Conservation (phyloP, 2,113 vertebrate genomes). For the Sitta europaea region DNA sequence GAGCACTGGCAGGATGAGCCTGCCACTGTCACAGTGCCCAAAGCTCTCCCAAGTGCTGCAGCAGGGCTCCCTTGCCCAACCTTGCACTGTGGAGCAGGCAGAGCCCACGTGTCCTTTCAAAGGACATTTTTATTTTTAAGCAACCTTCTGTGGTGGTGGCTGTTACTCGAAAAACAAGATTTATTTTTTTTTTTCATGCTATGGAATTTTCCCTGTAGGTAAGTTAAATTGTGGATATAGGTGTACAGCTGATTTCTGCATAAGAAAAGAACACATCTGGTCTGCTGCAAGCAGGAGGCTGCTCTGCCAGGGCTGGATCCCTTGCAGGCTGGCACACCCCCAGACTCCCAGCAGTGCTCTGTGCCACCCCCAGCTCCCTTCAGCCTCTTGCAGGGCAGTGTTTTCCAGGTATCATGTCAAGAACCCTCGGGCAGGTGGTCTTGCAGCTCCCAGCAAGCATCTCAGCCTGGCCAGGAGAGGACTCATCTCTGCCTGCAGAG, state of each 20-base stretch:
- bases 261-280: accelerated
- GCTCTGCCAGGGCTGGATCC: neutral
- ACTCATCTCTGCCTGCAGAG: too few relatives aligned
- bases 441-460: accelerated
- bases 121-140: neutral
- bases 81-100: neutral
- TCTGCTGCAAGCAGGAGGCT: neutral
- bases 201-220: neutral
- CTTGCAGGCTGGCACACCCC: neutral
- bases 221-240: neutral
- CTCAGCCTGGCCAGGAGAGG: accelerated
- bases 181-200: neutral
- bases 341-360: neutral
- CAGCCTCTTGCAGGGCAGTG: neutral
- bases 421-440: neutral
- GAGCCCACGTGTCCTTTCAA: neutral
- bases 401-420: accelerated
- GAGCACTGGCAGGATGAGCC: neutral
- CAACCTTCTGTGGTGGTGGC: accelerated
- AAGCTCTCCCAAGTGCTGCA: neutral
- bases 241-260: neutral
- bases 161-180: neutral
- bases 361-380: neutral
- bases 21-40: neutral
- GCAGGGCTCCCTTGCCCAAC: neutral